Conservation (phyloP, 1,140 invertebrate genomes). For the Copidosoma floridanum region DNA sequence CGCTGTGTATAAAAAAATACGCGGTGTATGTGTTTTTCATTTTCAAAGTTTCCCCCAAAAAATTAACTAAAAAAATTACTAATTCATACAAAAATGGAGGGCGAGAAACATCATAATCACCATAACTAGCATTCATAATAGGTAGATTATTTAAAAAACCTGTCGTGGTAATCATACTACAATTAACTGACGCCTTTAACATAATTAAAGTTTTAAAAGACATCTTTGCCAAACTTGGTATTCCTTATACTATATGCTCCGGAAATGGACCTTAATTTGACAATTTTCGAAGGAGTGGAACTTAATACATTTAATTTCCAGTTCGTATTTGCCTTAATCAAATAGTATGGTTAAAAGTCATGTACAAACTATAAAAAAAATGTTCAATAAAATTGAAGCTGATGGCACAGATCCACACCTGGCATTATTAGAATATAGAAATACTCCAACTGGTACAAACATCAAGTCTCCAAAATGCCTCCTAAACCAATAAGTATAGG, state of each 20-base stretch:
- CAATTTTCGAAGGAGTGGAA: neutral
- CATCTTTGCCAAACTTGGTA: neutral
- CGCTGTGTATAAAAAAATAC: too few relatives aligned
- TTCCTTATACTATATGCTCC: neutral
- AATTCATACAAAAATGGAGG: too few relatives aligned
- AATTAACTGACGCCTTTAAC: too few relatives aligned
- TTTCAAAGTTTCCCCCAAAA: too few relatives aligned
- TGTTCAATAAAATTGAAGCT: neutral
- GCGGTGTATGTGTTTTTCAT: too few relatives aligned
- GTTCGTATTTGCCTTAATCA: neutral
- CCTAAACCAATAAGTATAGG: too few relatives aligned
- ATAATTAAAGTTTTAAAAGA: neutral
- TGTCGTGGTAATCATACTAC: too few relatives aligned
- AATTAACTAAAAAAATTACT: too few relatives aligned
- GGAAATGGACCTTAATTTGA: neutral
- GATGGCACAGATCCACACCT: neutral
- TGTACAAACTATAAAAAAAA: neutral
- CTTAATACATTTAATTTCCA: neutral
- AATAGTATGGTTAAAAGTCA: neutral
- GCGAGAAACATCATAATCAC: too few relatives aligned
- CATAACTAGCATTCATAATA: too few relatives aligned
- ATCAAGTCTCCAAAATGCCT: too few relatives aligned
- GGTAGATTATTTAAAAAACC: too few relatives aligned
- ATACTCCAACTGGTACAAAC: neutral
- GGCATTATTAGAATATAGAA: neutral